Conservation (phyloP, 2,797 vertebrate genomes). For the Micrastur ruficollis region DNA sequence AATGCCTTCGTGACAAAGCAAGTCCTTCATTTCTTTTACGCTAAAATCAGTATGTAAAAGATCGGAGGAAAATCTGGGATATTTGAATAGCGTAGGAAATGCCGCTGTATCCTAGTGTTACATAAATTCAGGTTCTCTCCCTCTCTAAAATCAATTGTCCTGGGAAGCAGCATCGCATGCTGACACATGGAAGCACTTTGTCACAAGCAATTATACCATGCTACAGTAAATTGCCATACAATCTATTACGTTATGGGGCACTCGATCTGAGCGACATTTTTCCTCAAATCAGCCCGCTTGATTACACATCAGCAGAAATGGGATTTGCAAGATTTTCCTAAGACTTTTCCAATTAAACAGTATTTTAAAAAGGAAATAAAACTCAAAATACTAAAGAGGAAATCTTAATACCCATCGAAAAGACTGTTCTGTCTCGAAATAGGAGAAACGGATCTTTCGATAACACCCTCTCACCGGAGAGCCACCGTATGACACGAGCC, state of each 20-base stretch:
- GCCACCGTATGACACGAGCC: too few relatives aligned
- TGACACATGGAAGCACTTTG: not conserved
- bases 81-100: not conserved
- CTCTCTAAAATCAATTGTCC: conserved; percentile 42
- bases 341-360: not conserved
- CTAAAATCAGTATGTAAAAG: fast-evolving
- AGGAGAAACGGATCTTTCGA: not conserved
- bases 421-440: not conserved
- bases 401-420: not conserved
- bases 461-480: too few relatives aligned
- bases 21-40: fast-evolving
- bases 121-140: not conserved
- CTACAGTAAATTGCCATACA: not conserved
- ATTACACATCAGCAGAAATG: not conserved
- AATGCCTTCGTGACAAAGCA: not conserved
- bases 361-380: not conserved
- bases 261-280: not conserved
- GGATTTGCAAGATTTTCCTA: not conserved
- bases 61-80: not conserved
- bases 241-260: not conserved
- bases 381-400: not conserved
- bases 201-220: conserved; percentile 36
- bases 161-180: not conserved
- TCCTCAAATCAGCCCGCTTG: not conserved
- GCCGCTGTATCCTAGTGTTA: not conserved